These are phyloP conservation scores for Thymelicus acteon DNA, from an alignment of 2,888 invertebrate genomes.

Conservation along the genomic window DNA sequence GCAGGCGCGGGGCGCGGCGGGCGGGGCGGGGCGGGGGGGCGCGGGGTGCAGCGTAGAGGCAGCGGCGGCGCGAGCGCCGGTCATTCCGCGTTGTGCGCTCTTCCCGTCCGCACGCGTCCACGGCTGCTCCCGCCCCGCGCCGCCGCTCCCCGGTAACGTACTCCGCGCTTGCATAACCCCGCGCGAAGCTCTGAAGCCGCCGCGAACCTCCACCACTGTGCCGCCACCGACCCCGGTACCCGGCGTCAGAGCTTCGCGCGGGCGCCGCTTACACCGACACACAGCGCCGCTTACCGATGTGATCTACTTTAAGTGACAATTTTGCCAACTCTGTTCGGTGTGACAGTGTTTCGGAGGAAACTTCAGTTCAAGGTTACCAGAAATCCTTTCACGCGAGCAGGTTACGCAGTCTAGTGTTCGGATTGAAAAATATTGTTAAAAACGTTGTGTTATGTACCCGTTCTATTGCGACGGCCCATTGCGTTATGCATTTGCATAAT, in stretches of 20 bases:
- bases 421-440: constrained; percentile 22
- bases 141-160: constrained; percentile 64
- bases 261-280: constrained; percentile 40
- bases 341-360: constrained; percentile 45
- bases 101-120: constrained; percentile 65
- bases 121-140: constrained; percentile 45
- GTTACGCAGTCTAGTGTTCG: constrained; percentile 18
- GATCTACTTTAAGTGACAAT: constrained; percentile 39
- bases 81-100: constrained; percentile 71
- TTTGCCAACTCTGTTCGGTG: constrained; percentile 39
- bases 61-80: constrained; percentile 43
- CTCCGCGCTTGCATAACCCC: constrained; percentile 50
- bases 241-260: constrained; percentile 41
- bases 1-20: not conserved
- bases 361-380: constrained; percentile 41
- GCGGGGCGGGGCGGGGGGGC: constrained; percentile 35
- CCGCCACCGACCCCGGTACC: constrained; percentile 19
- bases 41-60: constrained; percentile 37
- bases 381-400: constrained; percentile 42
- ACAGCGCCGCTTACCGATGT: constrained; percentile 37
- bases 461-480: constrained; percentile 2
- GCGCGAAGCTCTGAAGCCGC: constrained; percentile 43
- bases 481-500: constrained; percentile 26
- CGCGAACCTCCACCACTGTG: not conserved
- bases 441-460: constrained; percentile 4